Evolutionary conservation across 2,113 vertebrate species (phyloP), one percentile per base, ranked within the genome.

Genomic region (Nesogale talazaci): DNA sequence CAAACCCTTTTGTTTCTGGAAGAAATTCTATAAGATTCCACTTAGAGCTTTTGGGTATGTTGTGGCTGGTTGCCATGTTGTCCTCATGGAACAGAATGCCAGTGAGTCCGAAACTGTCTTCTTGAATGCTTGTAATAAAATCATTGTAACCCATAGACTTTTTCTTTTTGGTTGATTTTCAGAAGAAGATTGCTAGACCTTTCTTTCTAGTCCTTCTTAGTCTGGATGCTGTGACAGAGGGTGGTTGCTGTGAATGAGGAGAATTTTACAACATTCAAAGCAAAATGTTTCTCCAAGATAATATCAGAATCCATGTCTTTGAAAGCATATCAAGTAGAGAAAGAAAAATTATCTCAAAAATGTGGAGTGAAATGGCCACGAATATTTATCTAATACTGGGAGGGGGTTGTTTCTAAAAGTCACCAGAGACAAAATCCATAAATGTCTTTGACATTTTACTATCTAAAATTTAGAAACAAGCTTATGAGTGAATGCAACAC

Each of bases 391-490:
- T 70, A 82, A 82, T 93, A 16, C 4, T 52, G 10, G 86, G 36
- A 6, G n/a, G 14, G 81, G 34, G 27, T 29, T 78, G 86, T 81
- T 78, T 91, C 20, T 72, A 61, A 1, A 11, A 85, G 70, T 22
- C 57, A 57, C 20, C 20, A 67, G 42, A 92, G 57, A 77, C 19
- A 40, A 38, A 93, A 87, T 89, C 92, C 17, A 42, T 10, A 92
- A 76, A 83, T 83, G 27, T 61, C 85, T 19, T 40, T 31, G 6
- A 6, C 92, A 29, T 86, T 82, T 19, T 83, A 65, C 11, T 16
- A 31, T 8, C 42, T n/a, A 29, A 83, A 90, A 93, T 77, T 94
- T 56, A 46, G 70, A 94, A 91, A 76, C 42, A 78, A 52, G 72
- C 10, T 93, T 91, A n/a, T 56, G 19, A 52, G 14, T 52, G 46